phyloP scores from a whole-genome alignment of 2,888 invertebrate genomes.

The Platynereis dumerilii region DNA sequence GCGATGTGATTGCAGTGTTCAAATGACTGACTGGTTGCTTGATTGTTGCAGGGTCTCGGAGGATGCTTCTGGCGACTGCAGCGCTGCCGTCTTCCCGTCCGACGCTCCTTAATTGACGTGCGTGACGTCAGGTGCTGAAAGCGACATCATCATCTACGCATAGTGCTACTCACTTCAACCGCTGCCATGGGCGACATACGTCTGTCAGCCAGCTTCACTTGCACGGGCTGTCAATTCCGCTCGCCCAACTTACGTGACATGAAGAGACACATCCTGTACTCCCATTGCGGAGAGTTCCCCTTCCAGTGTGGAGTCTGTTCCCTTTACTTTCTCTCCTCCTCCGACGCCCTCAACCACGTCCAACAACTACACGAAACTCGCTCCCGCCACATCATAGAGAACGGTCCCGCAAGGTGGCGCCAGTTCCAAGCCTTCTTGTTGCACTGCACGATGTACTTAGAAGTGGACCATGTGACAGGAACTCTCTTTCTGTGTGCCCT shows the following conservation, averaged over 20 bases:
- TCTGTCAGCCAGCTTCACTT: background rate
- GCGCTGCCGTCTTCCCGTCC: no score
- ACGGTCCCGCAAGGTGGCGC: conserved; percentile 9
- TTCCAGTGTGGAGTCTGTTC: conserved; percentile 1
- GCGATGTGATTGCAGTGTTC: no score
- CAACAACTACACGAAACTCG: conserved; percentile 7
- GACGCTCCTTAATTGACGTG: no score
- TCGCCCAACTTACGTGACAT: conserved; percentile 1
- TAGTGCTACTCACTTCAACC: no score
- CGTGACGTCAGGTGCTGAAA: no score
- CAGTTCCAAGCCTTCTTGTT: conserved; percentile 1
- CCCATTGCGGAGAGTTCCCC: conserved; percentile 7
- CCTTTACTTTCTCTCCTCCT: conserved; percentile 1
- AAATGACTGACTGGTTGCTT: no score
- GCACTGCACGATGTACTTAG: background rate
- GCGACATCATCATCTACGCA: no score
- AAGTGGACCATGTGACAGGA: conserved; percentile 4
- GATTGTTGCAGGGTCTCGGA: no score
- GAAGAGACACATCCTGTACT: conserved; percentile 7
- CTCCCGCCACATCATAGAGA: conserved; percentile 5
- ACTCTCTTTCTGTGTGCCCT: conserved; percentile 7
- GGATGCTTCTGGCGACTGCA: no score
- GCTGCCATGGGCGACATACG: conserved; percentile 1
- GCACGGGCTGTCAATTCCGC: conserved; percentile 4
- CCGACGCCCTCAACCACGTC: background rate